A percentile compares a stretch with the other conserved stretches of the same genome.
phyloP scores from a whole-genome alignment of 2,888 invertebrate species.

The Lepeophtheirus nordmannii region DNA sequence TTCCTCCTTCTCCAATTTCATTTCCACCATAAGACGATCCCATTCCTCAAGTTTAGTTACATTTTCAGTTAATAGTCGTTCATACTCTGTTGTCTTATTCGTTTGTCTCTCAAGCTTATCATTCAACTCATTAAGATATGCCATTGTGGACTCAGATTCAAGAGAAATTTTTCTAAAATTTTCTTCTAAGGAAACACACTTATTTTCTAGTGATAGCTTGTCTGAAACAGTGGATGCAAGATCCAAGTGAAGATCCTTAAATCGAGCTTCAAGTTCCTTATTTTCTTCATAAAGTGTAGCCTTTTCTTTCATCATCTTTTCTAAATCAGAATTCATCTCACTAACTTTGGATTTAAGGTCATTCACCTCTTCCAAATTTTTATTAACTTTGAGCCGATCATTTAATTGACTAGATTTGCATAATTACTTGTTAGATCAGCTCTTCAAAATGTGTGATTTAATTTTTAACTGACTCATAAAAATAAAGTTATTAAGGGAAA shows the following conservation, averaged over 20 bases:
- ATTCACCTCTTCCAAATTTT: background rate
- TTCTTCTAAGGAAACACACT: background rate
- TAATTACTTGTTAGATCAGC: background rate
- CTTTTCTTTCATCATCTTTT: background rate
- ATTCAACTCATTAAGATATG: background rate
- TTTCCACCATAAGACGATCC: background rate
- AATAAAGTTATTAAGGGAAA: too few species aligned
- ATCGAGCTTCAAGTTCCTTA: background rate
- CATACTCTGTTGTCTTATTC: background rate
- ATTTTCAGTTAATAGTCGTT: background rate
- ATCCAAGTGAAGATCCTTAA: constrained; percentile 10
- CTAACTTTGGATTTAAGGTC: background rate
- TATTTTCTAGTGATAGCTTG: constrained; percentile 1
- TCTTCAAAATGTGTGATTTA: too few species aligned
- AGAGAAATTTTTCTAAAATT: background rate
- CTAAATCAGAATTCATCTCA: background rate
- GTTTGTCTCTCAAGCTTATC: background rate
- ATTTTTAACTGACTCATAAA: too few species aligned
- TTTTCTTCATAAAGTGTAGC: background rate
- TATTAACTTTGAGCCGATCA: background rate
- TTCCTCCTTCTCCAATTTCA: constrained; percentile 12
- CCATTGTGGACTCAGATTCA: background rate
- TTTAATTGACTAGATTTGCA: background rate
- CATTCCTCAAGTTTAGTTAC: constrained; percentile 8
- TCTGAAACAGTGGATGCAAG: background rate